Evolutionary conservation across 2,888 invertebrate genomes (phyloP).

Genomic region (Blastobasis adustella): DNA sequence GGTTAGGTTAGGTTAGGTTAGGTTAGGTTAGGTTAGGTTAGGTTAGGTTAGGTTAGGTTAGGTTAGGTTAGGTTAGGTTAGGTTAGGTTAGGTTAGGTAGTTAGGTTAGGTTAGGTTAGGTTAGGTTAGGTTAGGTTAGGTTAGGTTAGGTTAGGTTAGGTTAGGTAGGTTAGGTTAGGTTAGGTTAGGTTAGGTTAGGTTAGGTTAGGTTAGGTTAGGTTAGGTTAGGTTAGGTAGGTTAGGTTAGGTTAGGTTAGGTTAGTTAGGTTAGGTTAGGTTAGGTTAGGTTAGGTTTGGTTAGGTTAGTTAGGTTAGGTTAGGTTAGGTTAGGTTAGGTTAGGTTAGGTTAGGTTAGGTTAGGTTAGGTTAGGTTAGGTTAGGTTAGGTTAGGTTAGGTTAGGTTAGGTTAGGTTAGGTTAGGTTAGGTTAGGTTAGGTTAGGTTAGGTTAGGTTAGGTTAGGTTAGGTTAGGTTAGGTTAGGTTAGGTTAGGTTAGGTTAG

Average conservation of each 20-base stretch:
- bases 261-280: constrained; percentile 20
- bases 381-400: constrained; percentile 10
- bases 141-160: constrained; percentile 16
- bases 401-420: constrained; percentile 13
- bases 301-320: too few species aligned
- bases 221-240: too few species aligned
- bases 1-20: too few species aligned
- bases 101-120: too few species aligned
- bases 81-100: too few species aligned
- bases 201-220: too few species aligned
- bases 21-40: too few species aligned
- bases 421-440: constrained; percentile 8
- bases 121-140: constrained; percentile 16
- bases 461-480: constrained; percentile 13
- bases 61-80: too few species aligned
- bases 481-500: constrained; percentile 14
- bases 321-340: constrained; percentile 17
- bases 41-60: too few species aligned
- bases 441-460: constrained; percentile 6
- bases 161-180: constrained; percentile 17
- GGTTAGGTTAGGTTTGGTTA: too few species aligned
- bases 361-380: constrained; percentile 10
- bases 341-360: constrained; percentile 19
- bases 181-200: too few species aligned
- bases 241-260: constrained; percentile 22